Evolutionary conservation across 2,113 vertebrate genomes (phyloP).

Genomic region (Eonycteris spelaea): DNA sequence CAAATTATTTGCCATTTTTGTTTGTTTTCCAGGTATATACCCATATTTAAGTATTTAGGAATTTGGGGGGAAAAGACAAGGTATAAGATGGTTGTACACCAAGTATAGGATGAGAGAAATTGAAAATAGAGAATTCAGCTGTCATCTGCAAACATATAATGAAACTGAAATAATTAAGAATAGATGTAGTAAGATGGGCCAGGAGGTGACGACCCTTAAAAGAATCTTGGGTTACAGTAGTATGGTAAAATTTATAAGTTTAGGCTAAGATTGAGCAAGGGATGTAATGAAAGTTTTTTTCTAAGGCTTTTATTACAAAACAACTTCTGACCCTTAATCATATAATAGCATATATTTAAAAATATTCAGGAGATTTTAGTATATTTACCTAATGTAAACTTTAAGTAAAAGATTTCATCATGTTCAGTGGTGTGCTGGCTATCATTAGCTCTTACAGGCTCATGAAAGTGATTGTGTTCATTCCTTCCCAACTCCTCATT

Average conservation of each 20-base stretch:
- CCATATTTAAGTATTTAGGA: background rate
- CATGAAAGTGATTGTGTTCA: background rate
- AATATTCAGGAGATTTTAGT: background rate
- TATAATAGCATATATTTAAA: background rate
- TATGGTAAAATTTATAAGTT: background rate
- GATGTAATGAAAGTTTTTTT: background rate
- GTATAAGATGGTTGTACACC: fast-evolving
- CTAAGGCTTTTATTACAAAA: background rate
- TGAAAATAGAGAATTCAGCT: background rate
- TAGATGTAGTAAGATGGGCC: background rate
- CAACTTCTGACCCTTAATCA: background rate
- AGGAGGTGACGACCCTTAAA: background rate
- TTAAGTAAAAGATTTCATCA: background rate
- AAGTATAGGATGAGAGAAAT: background rate
- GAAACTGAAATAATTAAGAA: background rate
- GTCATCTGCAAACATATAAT: background rate
- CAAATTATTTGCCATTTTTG: background rate
- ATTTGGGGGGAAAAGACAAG: background rate
- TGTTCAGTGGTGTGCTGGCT: background rate
- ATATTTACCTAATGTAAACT: background rate
- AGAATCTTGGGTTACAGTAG: background rate
- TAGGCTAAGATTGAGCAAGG: background rate
- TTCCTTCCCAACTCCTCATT: background rate
- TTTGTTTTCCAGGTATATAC: background rate
- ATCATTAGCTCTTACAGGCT: background rate